Evolutionary conservation across 2,888 invertebrate species (phyloP).

Genomic region (Eurois occulta): DNA sequence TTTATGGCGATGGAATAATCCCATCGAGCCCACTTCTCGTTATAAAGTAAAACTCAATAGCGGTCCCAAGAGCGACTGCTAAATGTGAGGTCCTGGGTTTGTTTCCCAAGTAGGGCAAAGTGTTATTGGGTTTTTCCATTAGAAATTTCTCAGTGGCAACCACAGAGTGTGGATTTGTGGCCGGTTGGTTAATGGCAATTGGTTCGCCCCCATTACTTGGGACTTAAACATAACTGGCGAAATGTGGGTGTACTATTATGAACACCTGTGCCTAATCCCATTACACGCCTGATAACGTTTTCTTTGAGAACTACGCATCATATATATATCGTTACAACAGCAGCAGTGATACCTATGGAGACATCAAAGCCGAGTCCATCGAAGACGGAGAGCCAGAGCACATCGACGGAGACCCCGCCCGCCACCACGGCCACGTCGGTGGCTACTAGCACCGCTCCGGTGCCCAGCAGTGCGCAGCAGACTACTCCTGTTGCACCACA

Average conservation of each 20-base stretch:
- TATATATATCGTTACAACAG: constrained; percentile 33
- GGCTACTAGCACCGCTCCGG: constrained; percentile 61
- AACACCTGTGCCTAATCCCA: background rate
- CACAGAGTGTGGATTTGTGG: background rate
- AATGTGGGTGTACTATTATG: too few relatives aligned
- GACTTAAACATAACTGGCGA: background rate
- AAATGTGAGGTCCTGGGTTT: background rate
- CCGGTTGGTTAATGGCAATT: background rate
- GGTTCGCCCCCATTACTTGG: background rate
- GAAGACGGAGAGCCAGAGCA: constrained; percentile 61
- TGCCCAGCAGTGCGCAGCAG: constrained; percentile 76
- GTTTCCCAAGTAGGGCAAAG: background rate
- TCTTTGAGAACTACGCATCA: background rate
- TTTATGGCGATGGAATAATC: too few relatives aligned
- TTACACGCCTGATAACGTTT: background rate
- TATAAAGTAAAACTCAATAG: background rate
- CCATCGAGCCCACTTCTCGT: background rate
- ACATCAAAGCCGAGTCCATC: constrained; percentile 66
- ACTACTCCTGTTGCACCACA: constrained; percentile 76
- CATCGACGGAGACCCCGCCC: constrained; percentile 44
- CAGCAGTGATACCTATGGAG: constrained; percentile 65
- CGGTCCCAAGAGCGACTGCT: background rate
- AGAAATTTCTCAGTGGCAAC: background rate
- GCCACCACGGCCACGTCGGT: constrained; percentile 45
- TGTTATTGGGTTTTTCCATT: too few relatives aligned